A percentile compares a stretch with the other conserved stretches of the same genome.
Conservation (phyloP, 2,888 invertebrate species). For the Nebria salina region DNA sequence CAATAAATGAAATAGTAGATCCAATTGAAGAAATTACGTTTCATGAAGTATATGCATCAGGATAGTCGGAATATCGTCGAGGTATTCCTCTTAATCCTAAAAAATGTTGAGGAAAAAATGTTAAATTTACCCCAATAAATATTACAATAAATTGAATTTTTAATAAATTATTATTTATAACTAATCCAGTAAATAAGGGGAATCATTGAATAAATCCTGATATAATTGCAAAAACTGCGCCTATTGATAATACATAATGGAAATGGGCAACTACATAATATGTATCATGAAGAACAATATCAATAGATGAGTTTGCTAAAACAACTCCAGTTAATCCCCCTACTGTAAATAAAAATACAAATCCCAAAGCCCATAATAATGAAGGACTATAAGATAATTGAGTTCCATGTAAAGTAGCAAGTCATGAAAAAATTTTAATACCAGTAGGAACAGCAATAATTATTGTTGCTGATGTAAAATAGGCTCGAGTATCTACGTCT, state of each 20-base stretch:
- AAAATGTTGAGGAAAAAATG: constrained; percentile 84
- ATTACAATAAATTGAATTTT: constrained; percentile 77
- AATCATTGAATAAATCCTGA: constrained; percentile 78
- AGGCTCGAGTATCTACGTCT: too few species aligned
- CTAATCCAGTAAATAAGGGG: constrained; percentile 71
- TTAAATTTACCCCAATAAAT: constrained; percentile 82
- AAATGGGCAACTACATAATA: constrained; percentile 87
- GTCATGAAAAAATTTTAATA: constrained; percentile 84
- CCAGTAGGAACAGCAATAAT: constrained; percentile 85
- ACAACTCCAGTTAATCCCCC: constrained; percentile 77
- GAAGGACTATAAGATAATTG: constrained; percentile 69
- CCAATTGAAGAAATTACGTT: constrained; percentile 76
- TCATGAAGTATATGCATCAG: constrained; percentile 73
- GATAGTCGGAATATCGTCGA: constrained; percentile 80
- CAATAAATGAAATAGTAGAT: constrained; percentile 70
- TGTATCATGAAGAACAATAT: constrained; percentile 82
- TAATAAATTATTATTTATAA: constrained; percentile 68
- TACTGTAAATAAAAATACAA: constrained; percentile 80
- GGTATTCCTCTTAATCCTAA: constrained; percentile 77
- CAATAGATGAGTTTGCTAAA: constrained; percentile 79
- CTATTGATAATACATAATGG: constrained; percentile 83
- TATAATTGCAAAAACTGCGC: constrained; percentile 82
- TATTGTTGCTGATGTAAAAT: too few species aligned
- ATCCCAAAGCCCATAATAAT: constrained; percentile 76
- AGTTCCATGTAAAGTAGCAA: constrained; percentile 75